Conservation (phyloP, 1,140 invertebrate genomes). For the Heliconius nattereri region DNA sequence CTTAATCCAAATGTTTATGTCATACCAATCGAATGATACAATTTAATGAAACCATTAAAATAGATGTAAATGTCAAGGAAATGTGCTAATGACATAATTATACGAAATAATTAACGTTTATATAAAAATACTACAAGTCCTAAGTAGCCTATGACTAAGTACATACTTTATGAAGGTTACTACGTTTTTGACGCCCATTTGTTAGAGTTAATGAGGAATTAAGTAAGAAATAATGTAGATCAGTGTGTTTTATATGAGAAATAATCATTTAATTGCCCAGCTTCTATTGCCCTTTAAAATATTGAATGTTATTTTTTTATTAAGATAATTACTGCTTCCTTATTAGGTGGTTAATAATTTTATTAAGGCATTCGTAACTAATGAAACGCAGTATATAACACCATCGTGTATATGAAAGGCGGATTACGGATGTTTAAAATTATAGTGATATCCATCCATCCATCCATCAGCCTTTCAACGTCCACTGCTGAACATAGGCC, state of each 20-base stretch:
- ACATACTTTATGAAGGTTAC: background rate
- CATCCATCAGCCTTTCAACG: too few relatives aligned
- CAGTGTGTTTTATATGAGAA: slow-evolving; percentile 12
- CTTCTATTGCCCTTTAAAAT: slow-evolving; percentile 20
- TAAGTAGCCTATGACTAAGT: too few relatives aligned
- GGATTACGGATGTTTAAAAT: background rate
- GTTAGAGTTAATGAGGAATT: background rate
- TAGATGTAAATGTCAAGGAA: background rate
- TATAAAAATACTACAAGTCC: too few relatives aligned
- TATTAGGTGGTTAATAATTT: background rate
- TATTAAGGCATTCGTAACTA: background rate
- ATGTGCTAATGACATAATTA: slow-evolving; percentile 8
- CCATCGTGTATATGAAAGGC: too few relatives aligned
- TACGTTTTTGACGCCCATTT: background rate
- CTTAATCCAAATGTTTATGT: too few relatives aligned
- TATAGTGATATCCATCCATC: too few relatives aligned
- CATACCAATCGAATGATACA: too few relatives aligned
- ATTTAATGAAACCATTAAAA: too few relatives aligned
- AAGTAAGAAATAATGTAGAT: background rate
- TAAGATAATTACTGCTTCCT: slow-evolving; percentile 17
- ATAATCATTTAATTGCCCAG: slow-evolving; percentile 19
- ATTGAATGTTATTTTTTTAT: background rate
- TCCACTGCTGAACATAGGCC: too few relatives aligned
- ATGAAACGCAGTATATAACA: background rate
- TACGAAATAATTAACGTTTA: background rate